A percentile compares a stretch with the other conserved stretches of the same genome.
Conservation (phyloP, 2,113 vertebrate species). For the Hippopotamus amphibius region DNA sequence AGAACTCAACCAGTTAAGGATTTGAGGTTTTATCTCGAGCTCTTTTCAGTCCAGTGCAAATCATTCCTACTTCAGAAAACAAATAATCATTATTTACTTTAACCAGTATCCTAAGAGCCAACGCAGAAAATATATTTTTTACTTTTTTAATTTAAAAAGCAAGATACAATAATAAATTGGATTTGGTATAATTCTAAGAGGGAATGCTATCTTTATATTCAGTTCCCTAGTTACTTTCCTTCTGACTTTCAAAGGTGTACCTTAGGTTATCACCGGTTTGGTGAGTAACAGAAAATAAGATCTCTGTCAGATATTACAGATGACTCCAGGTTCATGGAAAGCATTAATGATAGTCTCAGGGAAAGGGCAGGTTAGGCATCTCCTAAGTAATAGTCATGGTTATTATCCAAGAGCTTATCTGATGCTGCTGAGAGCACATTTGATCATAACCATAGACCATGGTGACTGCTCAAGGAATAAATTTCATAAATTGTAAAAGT, state of each 20-base stretch:
- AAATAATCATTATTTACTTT: background rate
- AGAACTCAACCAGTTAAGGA: background rate
- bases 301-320: background rate
- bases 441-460: background rate
- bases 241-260: background rate
- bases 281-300: background rate
- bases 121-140: background rate
- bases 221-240: background rate
- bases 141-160: slow-evolving; percentile 21
- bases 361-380: background rate
- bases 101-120: background rate
- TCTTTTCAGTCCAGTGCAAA: background rate
- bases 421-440: background rate
- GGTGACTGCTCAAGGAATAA: background rate
- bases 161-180: background rate
- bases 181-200: background rate
- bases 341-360: background rate
- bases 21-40: background rate
- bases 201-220: background rate
- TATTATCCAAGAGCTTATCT: background rate
- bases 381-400: background rate
- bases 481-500: background rate
- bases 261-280: background rate
- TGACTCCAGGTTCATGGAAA: background rate
- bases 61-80: background rate